Base-by-base conservation (phyloP, 2,113 vertebrate genomes). In the Coptodon bakossiorum region DNA sequence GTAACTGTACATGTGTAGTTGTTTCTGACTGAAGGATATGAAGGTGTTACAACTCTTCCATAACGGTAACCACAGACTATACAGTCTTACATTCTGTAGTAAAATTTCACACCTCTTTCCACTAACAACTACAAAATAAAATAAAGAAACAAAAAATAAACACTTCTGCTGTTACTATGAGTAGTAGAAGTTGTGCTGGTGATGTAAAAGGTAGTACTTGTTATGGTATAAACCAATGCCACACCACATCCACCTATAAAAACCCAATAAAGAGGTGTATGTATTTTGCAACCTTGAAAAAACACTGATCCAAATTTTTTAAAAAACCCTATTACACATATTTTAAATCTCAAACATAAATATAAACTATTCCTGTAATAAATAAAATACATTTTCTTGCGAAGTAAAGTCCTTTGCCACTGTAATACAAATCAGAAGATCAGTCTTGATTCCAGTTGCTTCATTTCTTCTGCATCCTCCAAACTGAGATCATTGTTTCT, bases 401-500 rank as follows among this genome's bases (percentile, higher is more conserved):
- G 4, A 19, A 36, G 16, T 38, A 45, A n/a, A 45, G 19, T 73
- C 43, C 3, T 53, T 3, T 3, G 57, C 6, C 45, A 22, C 19
- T 22, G 14, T 7, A 6, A 73, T 16, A 10, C 8, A 31, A 71
- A 36, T 97, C 94, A 98, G 71, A 98, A 95, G 85, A 92, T 63
- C 31, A 98, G 94, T 88, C 97, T 96, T 82, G 91, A 31, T 73
- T 98, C 97, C 57, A 79, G 92, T 59, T 76, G 86, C 31, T 86
- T 57, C 86, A 97, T 92, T 83, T 91, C 91, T 76, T 96, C 91
- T 1, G 56, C 83, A 10, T 98, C 97, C 83, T 97, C 96, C 3
- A 34, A 53, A 50, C 94, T 97, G 57, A 98, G 93, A 10, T 90
- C 54, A 81, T 97, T 98, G 84, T 97, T 97, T 85, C 85, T 95